phyloP scores from a whole-genome alignment of 2,888 invertebrate genomes.

The Polyommatus iphigenia region DNA sequence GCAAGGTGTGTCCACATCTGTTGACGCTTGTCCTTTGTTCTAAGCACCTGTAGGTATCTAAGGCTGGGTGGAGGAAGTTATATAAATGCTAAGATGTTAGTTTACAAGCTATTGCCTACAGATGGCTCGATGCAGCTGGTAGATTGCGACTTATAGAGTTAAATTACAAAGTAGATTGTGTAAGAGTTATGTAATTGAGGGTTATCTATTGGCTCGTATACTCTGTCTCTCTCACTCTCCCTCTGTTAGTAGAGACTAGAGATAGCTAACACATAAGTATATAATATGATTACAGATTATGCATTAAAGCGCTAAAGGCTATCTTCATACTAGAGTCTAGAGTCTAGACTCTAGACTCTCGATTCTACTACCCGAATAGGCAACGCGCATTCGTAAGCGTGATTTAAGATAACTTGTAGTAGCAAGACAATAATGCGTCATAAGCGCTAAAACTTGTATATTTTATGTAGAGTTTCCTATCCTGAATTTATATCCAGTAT shows the following conservation, averaged over 20 bases:
- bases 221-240: background rate
- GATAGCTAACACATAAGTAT: background rate
- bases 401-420: too few species aligned
- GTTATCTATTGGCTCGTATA: background rate
- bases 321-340: too few species aligned
- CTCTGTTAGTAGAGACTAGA: background rate
- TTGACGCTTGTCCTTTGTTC: slow-evolving; percentile 4
- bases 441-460: too few species aligned
- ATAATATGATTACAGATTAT: too few species aligned
- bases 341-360: too few species aligned
- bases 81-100: slow-evolving; percentile 10
- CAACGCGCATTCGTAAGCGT: too few species aligned
- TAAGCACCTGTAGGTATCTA: background rate
- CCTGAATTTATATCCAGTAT: too few species aligned
- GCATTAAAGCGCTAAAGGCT: too few species aligned
- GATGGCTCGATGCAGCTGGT: slow-evolving; percentile 3
- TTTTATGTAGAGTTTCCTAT: too few species aligned
- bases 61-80: slow-evolving; percentile 8
- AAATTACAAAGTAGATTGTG: background rate
- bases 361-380: too few species aligned
- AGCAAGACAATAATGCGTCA: too few species aligned
- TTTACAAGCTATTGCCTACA: slow-evolving; percentile 7
- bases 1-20: slow-evolving; percentile 12
- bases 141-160: background rate
- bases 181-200: background rate